Evolutionary conservation across 1,140 invertebrate genomes (phyloP).

Genomic region (Drosophila pallidifrons): DNA sequence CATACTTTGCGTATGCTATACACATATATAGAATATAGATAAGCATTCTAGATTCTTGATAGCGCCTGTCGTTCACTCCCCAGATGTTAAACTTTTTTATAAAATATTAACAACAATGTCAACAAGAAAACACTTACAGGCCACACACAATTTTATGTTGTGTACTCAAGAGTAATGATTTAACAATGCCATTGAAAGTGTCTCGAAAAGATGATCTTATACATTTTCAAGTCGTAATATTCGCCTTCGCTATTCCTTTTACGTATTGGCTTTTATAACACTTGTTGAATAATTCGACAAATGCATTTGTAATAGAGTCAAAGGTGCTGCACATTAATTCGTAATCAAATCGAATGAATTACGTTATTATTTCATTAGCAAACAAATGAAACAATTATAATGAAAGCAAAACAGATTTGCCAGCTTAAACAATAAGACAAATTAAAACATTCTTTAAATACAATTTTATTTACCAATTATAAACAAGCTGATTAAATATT

Average conservation of each 20-base stretch:
- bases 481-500: constrained; percentile 5
- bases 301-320: constrained; percentile 11
- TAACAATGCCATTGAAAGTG: constrained; percentile 1
- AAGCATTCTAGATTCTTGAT: constrained; percentile 38
- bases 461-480: background rate
- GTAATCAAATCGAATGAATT: background rate
- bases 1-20: background rate
- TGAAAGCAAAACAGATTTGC: constrained; percentile 5
- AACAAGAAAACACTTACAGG: constrained; percentile 11
- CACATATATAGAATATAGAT: constrained; percentile 25
- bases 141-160: background rate
- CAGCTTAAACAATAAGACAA: background rate
- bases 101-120: constrained; percentile 4
- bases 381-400: background rate
- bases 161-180: background rate
- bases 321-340: constrained; percentile 12
- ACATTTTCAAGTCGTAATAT: no score
- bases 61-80: constrained; percentile 32
- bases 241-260: background rate
- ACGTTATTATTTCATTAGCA: constrained; percentile 4
- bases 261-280: background rate
- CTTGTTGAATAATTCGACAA: constrained; percentile 21
- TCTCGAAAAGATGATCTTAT: no score
- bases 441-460: constrained; percentile 3
- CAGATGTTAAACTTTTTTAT: constrained; percentile 22